Percentiles rank a stretch among this genome's conserved stretches.
These are phyloP conservation scores for Steatocranus sp. DNA, from an alignment of 2,797 vertebrate genomes.

Conservation along the genomic window DNA sequence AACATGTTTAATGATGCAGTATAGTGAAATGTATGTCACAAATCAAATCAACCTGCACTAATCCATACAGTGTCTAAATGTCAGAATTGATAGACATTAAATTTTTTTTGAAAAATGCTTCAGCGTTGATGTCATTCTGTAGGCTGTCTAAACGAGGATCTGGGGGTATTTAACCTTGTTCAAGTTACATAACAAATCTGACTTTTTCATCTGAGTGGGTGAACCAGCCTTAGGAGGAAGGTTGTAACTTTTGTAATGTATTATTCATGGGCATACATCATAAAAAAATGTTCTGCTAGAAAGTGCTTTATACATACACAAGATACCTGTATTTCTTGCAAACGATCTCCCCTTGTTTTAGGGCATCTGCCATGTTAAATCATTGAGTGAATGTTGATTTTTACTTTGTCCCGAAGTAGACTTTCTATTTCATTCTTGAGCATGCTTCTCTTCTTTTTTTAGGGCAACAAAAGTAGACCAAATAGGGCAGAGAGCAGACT, in stretches of 20 bases:
- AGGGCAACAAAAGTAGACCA: not conserved
- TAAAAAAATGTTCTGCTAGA: not conserved
- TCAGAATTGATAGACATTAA: not conserved
- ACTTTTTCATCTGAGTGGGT: not conserved
- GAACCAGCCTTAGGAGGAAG: slow-evolving; percentile 3
- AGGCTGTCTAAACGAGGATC: not conserved
- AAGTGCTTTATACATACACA: not conserved
- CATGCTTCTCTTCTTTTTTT: not conserved
- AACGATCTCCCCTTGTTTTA: slow-evolving; percentile 3
- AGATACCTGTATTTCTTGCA: slow-evolving; percentile 12
- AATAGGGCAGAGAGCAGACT: not conserved
- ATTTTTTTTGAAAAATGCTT: not conserved
- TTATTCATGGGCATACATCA: slow-evolving; percentile 19
- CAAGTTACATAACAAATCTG: slow-evolving; percentile 1
- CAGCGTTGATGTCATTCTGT: not conserved
- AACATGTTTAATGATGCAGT: not conserved
- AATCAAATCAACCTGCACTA: not conserved
- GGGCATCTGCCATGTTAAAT: not conserved
- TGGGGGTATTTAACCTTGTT: not conserved
- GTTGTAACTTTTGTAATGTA: not conserved
- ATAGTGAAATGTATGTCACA: not conserved
- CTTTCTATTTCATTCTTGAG: not conserved
- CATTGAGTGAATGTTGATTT: slow-evolving; percentile 19
- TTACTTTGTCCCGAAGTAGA: slow-evolving; percentile 26
- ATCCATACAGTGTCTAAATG: not conserved